Evolutionary conservation across 2,797 vertebrate species (phyloP), one percentile per base, ranked within the genome.

Genomic region (Chrysocyon brachyurus): DNA sequence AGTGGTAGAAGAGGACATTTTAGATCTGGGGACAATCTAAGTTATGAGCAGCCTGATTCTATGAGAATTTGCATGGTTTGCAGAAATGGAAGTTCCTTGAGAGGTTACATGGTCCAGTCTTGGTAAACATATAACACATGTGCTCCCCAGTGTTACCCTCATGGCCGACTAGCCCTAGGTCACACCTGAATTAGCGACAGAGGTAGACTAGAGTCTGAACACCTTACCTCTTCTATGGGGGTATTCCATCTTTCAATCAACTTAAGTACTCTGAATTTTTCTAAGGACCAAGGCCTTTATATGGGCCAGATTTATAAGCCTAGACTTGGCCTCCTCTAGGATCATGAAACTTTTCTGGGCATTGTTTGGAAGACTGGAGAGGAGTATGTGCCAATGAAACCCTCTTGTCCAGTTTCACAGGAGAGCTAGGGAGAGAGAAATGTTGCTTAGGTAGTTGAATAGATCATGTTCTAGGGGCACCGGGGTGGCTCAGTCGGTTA

Each of bases 61-160:
- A 11, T 68, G 28, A 61, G 26, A 52, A 78, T 73, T 57, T 61
- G 8, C 66, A 31, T 83, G 46, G 33, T 31, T 84, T 36, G 14
- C 24, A 94, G 95, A 83, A 87, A 78, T 70, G 31, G 33, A 93
- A 78, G 16, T 70, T 81, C 5, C n/a, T 21, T 83, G n/a, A 87
- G 59, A 79, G 56, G 75, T 92, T 8, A 15, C 59, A 3, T 40
- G 16, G n/a, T 52, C 15, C 57, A 73, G 75, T 11, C 31, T 77
- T 87, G 14, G 26, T 79, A 81, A 78, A 61, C 31, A 66, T 5
- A 9, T 52, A 40, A 64, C 19, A 63, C 15, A 54, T 0, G 10
- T 61, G 63, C 19, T 93, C 24, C 5, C 6, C 19, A 31, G 0
- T 22, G 17, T 66, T 16, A 40, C 6, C 7, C 49, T 21, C 17